Evolutionary conservation across 2,888 invertebrate genomes (phyloP).

Genomic region (Cephonodes hylas): DNA sequence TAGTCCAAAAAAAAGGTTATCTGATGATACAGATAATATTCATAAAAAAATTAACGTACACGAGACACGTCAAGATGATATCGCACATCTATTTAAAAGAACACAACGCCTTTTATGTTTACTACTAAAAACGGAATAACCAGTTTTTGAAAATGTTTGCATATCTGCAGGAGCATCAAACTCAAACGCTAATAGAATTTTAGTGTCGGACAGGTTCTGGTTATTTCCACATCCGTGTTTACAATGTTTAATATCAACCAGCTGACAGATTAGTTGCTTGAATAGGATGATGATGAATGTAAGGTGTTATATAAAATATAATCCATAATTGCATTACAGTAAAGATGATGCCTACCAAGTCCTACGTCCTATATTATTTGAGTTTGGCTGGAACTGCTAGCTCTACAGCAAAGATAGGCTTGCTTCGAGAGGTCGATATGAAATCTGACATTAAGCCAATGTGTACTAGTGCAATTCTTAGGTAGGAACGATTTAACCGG

Average conservation of each 20-base stretch:
- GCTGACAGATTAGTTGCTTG: not conserved
- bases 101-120: not conserved
- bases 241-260: not conserved
- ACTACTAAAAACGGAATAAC: not conserved
- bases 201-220: not conserved
- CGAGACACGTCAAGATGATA: not conserved
- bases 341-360: too few relatives aligned
- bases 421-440: too few relatives aligned
- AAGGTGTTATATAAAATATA: not conserved
- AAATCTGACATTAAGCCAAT: too few relatives aligned
- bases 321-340: not conserved
- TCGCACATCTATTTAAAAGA: not conserved
- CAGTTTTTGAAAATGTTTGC: not conserved
- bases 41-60: too few relatives aligned
- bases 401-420: too few relatives aligned
- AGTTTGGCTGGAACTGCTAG: too few relatives aligned
- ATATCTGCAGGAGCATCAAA: not conserved
- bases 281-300: not conserved
- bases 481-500: too few relatives aligned
- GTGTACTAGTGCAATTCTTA: too few relatives aligned
- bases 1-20: too few relatives aligned
- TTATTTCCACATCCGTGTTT: not conserved
- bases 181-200: not conserved
- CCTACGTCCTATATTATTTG: too few relatives aligned
- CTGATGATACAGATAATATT: too few relatives aligned